phyloP scores from a whole-genome alignment of 2,113 vertebrate genomes.

The Cricetomys ansorgei region DNA sequence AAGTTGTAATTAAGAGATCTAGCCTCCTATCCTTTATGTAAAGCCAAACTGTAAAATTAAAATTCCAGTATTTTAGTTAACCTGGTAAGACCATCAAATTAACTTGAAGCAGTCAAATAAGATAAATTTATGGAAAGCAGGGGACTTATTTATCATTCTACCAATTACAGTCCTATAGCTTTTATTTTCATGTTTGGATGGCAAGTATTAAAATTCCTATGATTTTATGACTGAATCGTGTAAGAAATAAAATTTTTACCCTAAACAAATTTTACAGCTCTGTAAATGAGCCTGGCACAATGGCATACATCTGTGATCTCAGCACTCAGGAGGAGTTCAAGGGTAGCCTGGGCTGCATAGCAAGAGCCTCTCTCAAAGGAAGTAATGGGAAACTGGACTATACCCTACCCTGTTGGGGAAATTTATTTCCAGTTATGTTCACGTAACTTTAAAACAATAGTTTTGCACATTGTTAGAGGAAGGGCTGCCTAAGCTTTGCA shows the following conservation, averaged over 20 bases:
- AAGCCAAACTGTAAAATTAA: conserved; percentile 78
- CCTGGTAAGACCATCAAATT: conserved; percentile 66
- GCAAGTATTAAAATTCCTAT: conserved; percentile 27
- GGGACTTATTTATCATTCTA: conserved; percentile 57
- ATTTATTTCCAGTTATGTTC: too few relatives aligned
- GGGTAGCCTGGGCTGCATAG: background rate
- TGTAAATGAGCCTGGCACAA: background rate
- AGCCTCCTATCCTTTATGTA: conserved; percentile 56
- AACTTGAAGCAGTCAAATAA: conserved; percentile 64
- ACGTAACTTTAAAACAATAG: too few relatives aligned
- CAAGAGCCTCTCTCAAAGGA: background rate
- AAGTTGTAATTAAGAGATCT: conserved; percentile 68
- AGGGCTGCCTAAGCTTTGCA: too few relatives aligned
- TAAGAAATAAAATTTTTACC: conserved; percentile 6
- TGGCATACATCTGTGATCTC: background rate
- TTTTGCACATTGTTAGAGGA: too few relatives aligned
- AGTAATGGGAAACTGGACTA: background rate
- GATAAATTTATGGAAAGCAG: conserved; percentile 61
- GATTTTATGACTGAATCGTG: background rate
- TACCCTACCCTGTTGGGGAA: too few relatives aligned
- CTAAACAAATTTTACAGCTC: background rate
- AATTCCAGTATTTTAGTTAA: conserved; percentile 70
- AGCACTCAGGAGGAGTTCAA: background rate
- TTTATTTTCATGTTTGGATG: conserved; percentile 29
- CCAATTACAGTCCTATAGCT: conserved; percentile 29